Evolutionary conservation across 2,888 invertebrate genomes (phyloP).

Genomic region (Drosophila dives): DNA sequence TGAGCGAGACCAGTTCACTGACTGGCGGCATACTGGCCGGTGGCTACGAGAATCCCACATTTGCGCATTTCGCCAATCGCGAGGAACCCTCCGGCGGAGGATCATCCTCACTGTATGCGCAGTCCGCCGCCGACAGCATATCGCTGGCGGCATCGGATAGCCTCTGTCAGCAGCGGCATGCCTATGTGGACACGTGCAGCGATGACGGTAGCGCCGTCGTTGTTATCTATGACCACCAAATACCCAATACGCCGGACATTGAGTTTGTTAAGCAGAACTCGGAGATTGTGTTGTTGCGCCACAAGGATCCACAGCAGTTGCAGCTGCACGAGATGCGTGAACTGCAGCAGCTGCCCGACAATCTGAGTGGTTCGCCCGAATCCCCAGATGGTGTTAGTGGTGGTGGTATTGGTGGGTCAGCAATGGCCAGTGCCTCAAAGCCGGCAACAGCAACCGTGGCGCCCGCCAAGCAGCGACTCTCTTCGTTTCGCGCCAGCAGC

Average conservation of each 20-base stretch:
- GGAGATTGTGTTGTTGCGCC: slow-evolving; percentile 84
- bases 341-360: slow-evolving; percentile 79
- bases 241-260: slow-evolving; percentile 83
- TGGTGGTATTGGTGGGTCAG: slow-evolving; percentile 12
- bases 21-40: slow-evolving; percentile 74
- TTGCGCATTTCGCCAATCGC: slow-evolving; percentile 81
- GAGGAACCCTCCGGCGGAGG: slow-evolving; percentile 54
- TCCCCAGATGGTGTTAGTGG: slow-evolving; percentile 46
- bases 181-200: slow-evolving; percentile 74
- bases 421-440: slow-evolving; percentile 5
- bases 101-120: slow-evolving; percentile 45
- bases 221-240: slow-evolving; percentile 84
- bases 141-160: slow-evolving; percentile 66
- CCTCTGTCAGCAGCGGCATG: slow-evolving; percentile 63
- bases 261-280: slow-evolving; percentile 84
- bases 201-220: slow-evolving; percentile 81
- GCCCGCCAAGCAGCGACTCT: slow-evolving; percentile 84
- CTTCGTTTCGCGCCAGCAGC: slow-evolving; percentile 84
- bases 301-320: slow-evolving; percentile 82
- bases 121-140: slow-evolving; percentile 66
- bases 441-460: slow-evolving; percentile 81
- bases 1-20: slow-evolving; percentile 84
- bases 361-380: slow-evolving; percentile 64
- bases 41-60: slow-evolving; percentile 85
- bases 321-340: slow-evolving; percentile 79